These are phyloP conservation scores for Saccostrea echinata DNA, from an alignment of 1,140 invertebrate species.

Conservation along the genomic window DNA sequence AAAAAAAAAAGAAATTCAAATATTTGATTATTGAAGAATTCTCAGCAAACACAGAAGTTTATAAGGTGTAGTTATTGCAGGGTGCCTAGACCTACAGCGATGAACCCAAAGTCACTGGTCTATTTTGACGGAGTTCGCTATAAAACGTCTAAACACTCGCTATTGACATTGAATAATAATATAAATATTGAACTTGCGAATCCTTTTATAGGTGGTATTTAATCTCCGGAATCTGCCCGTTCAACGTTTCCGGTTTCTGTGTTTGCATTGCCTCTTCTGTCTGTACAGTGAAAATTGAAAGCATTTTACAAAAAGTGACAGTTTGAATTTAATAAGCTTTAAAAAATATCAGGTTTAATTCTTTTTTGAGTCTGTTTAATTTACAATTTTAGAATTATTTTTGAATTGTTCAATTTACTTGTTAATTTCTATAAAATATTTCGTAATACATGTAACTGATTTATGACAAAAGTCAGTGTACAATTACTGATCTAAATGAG, in stretches of 20 bases:
- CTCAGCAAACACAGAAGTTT: slow-evolving; percentile 7
- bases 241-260: slow-evolving; percentile 21
- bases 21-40: slow-evolving; percentile 4
- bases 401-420: no score
- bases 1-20: slow-evolving; percentile 24
- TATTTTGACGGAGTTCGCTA: background rate
- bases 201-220: slow-evolving; percentile 25
- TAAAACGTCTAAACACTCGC: slow-evolving; percentile 23
- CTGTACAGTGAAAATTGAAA: background rate
- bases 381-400: background rate
- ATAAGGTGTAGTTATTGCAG: slow-evolving; percentile 6
- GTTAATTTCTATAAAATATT: no score
- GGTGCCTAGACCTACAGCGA: background rate
- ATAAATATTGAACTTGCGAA: slow-evolving; percentile 39
- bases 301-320: background rate
- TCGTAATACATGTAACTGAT: no score
- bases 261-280: slow-evolving; percentile 23
- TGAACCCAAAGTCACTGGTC: background rate
- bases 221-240: slow-evolving; percentile 33
- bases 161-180: slow-evolving; percentile 40
- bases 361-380: background rate
- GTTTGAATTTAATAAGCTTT: slow-evolving; percentile 20
- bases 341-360: background rate
- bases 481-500: background rate
- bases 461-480: background rate